phyloP scores from a whole-genome alignment of 2,888 invertebrate genomes.

The Thera obeliscata region DNA sequence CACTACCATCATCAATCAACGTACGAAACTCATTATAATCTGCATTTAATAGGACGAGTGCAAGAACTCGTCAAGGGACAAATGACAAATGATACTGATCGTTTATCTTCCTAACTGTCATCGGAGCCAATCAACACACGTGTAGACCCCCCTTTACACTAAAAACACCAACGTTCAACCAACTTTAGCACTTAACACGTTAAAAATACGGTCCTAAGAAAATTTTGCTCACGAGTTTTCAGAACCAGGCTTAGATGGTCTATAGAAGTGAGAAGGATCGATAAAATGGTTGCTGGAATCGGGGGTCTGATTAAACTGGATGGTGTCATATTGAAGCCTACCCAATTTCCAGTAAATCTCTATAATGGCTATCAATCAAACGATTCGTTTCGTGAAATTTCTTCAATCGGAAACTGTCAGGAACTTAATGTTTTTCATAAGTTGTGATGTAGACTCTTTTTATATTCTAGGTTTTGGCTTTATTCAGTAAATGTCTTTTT shows the following conservation, averaged over 20 bases:
- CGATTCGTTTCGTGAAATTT: not conserved
- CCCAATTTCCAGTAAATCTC: slow-evolving; percentile 1
- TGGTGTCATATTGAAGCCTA: not conserved
- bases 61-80: slow-evolving; percentile 66
- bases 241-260: slow-evolving; percentile 55
- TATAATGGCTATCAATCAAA: not conserved
- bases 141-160: slow-evolving; percentile 62
- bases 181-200: slow-evolving; percentile 33
- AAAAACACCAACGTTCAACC: slow-evolving; percentile 38
- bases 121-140: slow-evolving; percentile 78
- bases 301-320: slow-evolving; percentile 53
- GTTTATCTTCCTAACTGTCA: slow-evolving; percentile 83
- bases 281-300: slow-evolving; percentile 40
- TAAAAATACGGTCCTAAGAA: slow-evolving; percentile 40
- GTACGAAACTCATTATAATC: slow-evolving; percentile 70
- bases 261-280: slow-evolving; percentile 49
- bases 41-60: slow-evolving; percentile 77
- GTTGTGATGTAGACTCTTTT: not conserved
- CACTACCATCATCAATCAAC: slow-evolving; percentile 69
- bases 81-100: slow-evolving; percentile 80
- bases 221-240: slow-evolving; percentile 44
- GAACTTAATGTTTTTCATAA: not conserved
- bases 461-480: not conserved
- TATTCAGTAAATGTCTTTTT: not conserved
- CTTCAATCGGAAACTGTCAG: slow-evolving; percentile 2